Conservation (phyloP, 2,113 vertebrate species). For the Dendropsophus ebraccatus region DNA sequence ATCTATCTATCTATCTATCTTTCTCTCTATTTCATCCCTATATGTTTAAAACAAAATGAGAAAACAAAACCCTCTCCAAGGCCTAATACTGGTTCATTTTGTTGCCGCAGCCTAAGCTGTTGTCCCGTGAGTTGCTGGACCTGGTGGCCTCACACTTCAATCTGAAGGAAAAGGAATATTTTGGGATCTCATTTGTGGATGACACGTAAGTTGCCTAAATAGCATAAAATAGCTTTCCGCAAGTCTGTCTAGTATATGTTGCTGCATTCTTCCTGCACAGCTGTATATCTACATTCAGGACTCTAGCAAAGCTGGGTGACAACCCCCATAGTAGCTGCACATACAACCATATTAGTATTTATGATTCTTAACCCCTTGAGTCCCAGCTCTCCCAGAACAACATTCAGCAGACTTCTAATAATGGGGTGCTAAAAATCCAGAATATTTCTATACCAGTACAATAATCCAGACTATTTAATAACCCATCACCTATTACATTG, state of each 20-base stretch:
- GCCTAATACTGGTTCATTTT: neutral
- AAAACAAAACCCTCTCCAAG: no score
- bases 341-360: neutral
- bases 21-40: no score
- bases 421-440: no score
- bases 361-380: no score
- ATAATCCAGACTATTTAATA: no score
- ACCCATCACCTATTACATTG: neutral
- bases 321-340: no score
- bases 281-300: neutral
- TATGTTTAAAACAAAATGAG: no score
- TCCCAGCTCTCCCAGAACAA: neutral
- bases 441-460: no score
- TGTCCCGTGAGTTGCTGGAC: slow-evolving; percentile 92
- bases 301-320: no score
- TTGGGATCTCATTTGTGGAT: slow-evolving; percentile 91
- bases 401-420: neutral
- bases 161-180: slow-evolving; percentile 98
- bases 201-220: slow-evolving; percentile 83
- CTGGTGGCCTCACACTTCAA: slow-evolving; percentile 96
- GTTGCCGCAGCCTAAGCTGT: slow-evolving; percentile 85
- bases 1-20: neutral
- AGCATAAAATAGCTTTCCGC: neutral
- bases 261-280: neutral
- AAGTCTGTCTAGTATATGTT: neutral